Evolutionary conservation across 2,888 invertebrate species (phyloP), one percentile per base, ranked within the genome.

Genomic region (Amphipoea oculea): DNA sequence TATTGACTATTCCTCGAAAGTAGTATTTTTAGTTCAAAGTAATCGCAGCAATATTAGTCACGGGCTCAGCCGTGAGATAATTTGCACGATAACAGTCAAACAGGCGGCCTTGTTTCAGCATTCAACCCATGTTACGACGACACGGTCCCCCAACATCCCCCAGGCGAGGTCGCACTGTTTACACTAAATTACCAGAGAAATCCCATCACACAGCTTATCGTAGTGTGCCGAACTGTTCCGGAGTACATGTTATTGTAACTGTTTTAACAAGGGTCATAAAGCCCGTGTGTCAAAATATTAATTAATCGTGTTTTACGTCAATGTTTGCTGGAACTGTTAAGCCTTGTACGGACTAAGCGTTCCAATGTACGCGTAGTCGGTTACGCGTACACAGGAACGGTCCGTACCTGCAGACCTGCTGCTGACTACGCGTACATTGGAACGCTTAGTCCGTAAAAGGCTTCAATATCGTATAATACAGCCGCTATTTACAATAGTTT

Each of bases 141-240:
- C 90, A 92, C 90, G 90, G 92, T 90, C 90, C 90, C 85, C 87
- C 89, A 86, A 90, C 88, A 92, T 90, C 91, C 91, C 90, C 83
- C 84, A 85, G 88, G 91, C 88, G 87, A 88, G 85, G 85, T 85
- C 85, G 80, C 83, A 88, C 85, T 94, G 92, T 93, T 93, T 92
- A 91, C 91, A 91, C 89, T 89, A 90, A 93, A 92, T 93, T 92
- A 93, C 92, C 85, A 82, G 83, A 83, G 88, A 89, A 91, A 86
- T 66, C 73, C 79, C 78, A 76, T 82, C 70, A 85, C 57, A 85
- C 81, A 74, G 73, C 82, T 79, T 86, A 87, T 86, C 86, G 81
- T 77, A 84, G 83, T 87, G 77, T 78, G 68, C 73, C 60, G 20
- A 80, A 81, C 79, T 66, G 85, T 78, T 79, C 57, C 79, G 76